Evolutionary conservation across 2,797 vertebrate genomes (phyloP), one percentile per base, ranked within the genome.

Genomic region (Poecilia velifera): DNA sequence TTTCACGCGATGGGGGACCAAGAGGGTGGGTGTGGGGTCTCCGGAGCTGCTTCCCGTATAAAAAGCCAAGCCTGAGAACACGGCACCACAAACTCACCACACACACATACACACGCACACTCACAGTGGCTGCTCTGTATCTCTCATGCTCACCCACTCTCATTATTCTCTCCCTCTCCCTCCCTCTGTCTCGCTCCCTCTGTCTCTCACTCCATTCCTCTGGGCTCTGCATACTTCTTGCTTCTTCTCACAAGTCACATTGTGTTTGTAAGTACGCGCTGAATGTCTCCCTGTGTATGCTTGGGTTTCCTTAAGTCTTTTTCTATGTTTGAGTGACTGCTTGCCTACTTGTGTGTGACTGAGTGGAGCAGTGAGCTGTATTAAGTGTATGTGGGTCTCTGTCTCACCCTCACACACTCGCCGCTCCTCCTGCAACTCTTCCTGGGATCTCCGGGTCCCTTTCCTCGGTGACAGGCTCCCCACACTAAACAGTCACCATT

Each of bases 401-500:
- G 86, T 90, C 92, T 92, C 87, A 87, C 92, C 89, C 89, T 92
- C 90, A 89, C 89, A 90, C 92, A 81, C 89, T 94, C 88, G 79
- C 89, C 88, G 76, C 86, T 92, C 82, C 82, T 92, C 87, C 86
- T 79, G 86, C 90, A 91, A 88, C 92, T 89, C 89, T 92, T 85
- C 82, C 89, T 66, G 85, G 93, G 93, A 91, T 93, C 94, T 81
- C 81, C 25, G 91, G 93, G 82, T 92, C 92, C 93, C 90, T 87
- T 91, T 91, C 92, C 86, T 90, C 82, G 86, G 92, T 86, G 92
- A 89, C 89, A 92, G 93, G 91, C 93, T 93, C 93, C 92, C 92
- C 94, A 94, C 88, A 77, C 95, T 93, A 95, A 92, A 94, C 96
- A 97, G 97, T 96, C 97, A 98, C 93, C 96, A 95, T 96, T 97